A percentile compares a stretch with the other conserved stretches of the same genome.
These are phyloP conservation scores for Sialis fuliginosa DNA, from an alignment of 2,888 invertebrate genomes.

Conservation along the genomic window DNA sequence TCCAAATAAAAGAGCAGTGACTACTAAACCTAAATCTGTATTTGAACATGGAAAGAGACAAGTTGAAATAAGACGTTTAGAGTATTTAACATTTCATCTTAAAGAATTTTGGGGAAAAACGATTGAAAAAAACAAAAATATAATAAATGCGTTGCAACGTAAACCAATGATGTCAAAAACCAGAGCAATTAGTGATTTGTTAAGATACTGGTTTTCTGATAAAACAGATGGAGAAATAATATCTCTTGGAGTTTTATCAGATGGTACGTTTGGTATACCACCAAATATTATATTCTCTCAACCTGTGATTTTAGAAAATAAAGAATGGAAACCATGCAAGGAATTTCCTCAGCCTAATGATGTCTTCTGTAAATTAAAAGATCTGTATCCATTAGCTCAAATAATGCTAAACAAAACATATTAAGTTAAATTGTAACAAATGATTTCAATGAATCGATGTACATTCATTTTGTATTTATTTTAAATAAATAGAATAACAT, in stretches of 20 bases:
- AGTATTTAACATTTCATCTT: slow-evolving; percentile 29
- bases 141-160: slow-evolving; percentile 13
- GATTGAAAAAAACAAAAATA: slow-evolving; percentile 21
- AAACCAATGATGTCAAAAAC: slow-evolving; percentile 18
- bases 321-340: slow-evolving; percentile 26
- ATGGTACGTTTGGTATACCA: slow-evolving; percentile 37
- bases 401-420: not conserved
- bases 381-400: slow-evolving; percentile 6
- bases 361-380: slow-evolving; percentile 8
- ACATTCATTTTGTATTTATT: not conserved
- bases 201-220: slow-evolving; percentile 32
- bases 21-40: slow-evolving; percentile 27
- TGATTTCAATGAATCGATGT: not conserved
- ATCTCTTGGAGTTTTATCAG: slow-evolving; percentile 33
- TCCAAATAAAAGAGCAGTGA: slow-evolving; percentile 31
- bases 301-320: slow-evolving; percentile 27
- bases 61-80: slow-evolving; percentile 33
- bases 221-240: slow-evolving; percentile 25
- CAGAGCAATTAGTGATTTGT: slow-evolving; percentile 27
- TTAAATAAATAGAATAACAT: not conserved
- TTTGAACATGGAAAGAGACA: slow-evolving; percentile 30
- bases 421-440: too few species aligned
- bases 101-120: slow-evolving; percentile 24
- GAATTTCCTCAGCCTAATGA: slow-evolving; percentile 15
- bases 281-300: slow-evolving; percentile 37